Conservation (phyloP, 2,888 invertebrate species). For the Mimachlamys varia region DNA sequence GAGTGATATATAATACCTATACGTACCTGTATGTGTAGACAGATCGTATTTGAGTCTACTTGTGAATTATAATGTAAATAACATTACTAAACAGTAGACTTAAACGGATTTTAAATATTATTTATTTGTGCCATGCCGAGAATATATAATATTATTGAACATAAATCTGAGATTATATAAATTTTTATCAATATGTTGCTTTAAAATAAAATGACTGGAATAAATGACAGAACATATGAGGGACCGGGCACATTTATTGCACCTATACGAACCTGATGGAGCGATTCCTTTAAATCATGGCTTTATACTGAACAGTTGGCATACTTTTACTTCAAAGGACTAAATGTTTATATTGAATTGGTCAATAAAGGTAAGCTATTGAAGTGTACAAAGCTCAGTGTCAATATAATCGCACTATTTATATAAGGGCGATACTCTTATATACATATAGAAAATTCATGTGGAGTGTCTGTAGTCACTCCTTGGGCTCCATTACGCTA, state of each 20-base stretch:
- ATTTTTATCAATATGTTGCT: background rate
- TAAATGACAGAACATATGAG: background rate
- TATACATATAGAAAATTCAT: background rate
- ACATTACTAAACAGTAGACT: background rate
- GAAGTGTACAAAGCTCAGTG: background rate
- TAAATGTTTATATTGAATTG: conserved; percentile 20
- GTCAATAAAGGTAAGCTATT: conserved; percentile 17
- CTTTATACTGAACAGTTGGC: background rate
- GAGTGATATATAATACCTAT: no score
- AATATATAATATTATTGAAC: background rate
- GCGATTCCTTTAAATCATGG: conserved; percentile 4
- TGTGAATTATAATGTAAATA: background rate
- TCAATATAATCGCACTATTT: background rate
- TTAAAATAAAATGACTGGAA: background rate
- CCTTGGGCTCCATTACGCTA: background rate
- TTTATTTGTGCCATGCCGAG: background rate
- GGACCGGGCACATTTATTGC: background rate
- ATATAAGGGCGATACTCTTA: background rate
- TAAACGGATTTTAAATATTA: background rate
- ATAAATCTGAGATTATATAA: background rate
- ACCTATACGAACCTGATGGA: background rate
- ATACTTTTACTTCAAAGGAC: conserved; percentile 1
- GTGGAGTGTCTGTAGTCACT: background rate
- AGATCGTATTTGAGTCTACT: background rate
- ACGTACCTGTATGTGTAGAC: background rate